These are phyloP conservation scores for Lordiphosa collinella DNA, from an alignment of 1,140 invertebrate genomes.

Conservation along the genomic window DNA sequence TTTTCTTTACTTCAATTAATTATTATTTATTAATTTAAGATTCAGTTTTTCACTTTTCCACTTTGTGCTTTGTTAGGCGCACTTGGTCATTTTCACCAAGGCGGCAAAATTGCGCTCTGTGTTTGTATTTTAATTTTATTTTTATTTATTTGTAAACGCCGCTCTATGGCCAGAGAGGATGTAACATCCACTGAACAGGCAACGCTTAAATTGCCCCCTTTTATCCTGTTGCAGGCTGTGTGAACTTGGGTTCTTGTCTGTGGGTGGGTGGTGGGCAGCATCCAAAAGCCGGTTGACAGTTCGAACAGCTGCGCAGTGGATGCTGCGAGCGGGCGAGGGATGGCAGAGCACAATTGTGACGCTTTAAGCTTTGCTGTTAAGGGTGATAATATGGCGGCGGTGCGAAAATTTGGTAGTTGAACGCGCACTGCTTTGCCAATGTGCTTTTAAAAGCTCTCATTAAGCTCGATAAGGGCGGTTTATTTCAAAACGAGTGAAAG, in stretches of 20 bases:
- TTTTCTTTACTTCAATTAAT: conserved; percentile 9
- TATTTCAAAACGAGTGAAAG: not conserved
- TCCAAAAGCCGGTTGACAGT: conserved; percentile 67
- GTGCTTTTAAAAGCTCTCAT: conserved; percentile 12
- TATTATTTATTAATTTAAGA: not conserved
- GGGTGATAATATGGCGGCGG: conserved; percentile 14
- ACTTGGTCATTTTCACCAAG: conserved; percentile 29
- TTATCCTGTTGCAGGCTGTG: conserved; percentile 58
- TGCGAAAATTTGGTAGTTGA: conserved; percentile 14
- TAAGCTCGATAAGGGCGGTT: not conserved
- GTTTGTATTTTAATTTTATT: conserved; percentile 11
- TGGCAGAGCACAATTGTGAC: not conserved
- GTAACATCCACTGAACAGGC: conserved; percentile 56
- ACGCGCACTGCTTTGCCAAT: not conserved
- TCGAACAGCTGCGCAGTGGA: conserved; percentile 54
- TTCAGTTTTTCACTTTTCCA: not conserved
- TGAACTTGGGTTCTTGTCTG: not conserved
- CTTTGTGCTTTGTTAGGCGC: conserved; percentile 9
- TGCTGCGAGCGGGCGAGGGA: conserved; percentile 24
- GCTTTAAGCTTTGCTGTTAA: conserved; percentile 19
- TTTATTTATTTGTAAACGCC: not conserved
- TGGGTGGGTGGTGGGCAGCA: conserved; percentile 31
- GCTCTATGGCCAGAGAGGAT: conserved; percentile 39
- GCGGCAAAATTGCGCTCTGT: conserved; percentile 17
- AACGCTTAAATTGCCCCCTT: conserved; percentile 29